phyloP scores from a whole-genome alignment of 2,888 invertebrate genomes.

The Troglohyphantes excavatus region DNA sequence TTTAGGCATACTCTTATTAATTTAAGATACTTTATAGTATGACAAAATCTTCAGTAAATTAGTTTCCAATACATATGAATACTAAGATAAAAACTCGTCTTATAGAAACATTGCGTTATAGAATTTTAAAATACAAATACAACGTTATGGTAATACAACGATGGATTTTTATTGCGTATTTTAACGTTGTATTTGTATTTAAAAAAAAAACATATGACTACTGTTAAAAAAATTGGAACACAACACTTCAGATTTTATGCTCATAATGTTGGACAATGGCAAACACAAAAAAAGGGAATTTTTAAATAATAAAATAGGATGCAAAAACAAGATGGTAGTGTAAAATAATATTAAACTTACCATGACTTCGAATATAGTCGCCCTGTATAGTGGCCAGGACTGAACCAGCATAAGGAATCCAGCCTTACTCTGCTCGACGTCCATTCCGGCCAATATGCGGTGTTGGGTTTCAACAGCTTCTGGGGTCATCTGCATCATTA shows the following conservation, averaged over 20 bases:
- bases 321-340: neutral
- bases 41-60: no score
- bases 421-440: slow-evolving; percentile 93
- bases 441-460: slow-evolving; percentile 93
- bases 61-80: no score
- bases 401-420: slow-evolving; percentile 95
- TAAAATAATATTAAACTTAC: slow-evolving; percentile 84
- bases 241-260: neutral
- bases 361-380: slow-evolving; percentile 97
- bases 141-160: no score
- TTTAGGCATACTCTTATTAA: no score
- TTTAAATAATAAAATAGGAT: neutral
- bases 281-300: neutral
- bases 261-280: neutral
- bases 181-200: no score
- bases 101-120: no score
- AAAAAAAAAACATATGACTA: neutral
- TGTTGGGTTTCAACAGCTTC: slow-evolving; percentile 95
- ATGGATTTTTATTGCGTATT: no score
- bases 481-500: slow-evolving; percentile 89
- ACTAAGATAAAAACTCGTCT: no score
- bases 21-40: no score
- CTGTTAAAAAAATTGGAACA: neutral
- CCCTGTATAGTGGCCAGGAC: slow-evolving; percentile 95
- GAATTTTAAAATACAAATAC: no score